Base-by-base conservation (phyloP, 2,113 vertebrate genomes). In the Noctilio leporinus region DNA sequence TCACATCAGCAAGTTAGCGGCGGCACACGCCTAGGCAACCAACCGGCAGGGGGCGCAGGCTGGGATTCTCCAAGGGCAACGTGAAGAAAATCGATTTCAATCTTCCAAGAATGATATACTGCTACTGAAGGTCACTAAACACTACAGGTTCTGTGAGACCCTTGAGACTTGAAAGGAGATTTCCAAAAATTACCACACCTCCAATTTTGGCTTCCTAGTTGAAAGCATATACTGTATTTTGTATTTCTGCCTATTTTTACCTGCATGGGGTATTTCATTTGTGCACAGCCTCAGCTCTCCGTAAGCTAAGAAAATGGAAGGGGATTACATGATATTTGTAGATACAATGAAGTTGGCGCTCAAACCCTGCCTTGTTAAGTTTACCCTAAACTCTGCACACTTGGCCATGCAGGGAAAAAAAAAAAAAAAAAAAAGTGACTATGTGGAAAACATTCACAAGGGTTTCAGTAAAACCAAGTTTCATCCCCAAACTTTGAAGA, bases 31-130 rank as follows among this genome's bases (percentile, higher is more conserved):
- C 90, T 90, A 64, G 96, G 87, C 76, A 40, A 81, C 38, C 7
- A 2, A 65, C 11, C 20, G 65, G 90, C 84, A 93, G 26, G 51
- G 89, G 90, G 93, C 92, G 72, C 96, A 73, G 57, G 94, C 93
- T 96, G 65, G 84, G 95, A 93, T 93, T 97, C 97, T 97, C 94
- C 91, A 95, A 95, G 88, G 89, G 92, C 93, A 97, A 97, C 93
- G 70, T 91, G 96, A 97, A 97, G 95, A 98, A 98, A 98, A 98
- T 98, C 97, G 98, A 97, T 98, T 98, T 98, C 96, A 97, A 92
- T 97, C 96, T 97, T 98, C 97, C 93, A 85, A n/a, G 67, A 98
- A 97, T 93, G 97, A 97, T 95, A 91, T 94, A 73, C 86, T 96
- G 93, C 95, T 95, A 95, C 95, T 92, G 96, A 97, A 98, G 96